Percentiles rank a stretch among this genome's conserved stretches.
Conservation (phyloP, 2,113 vertebrate species). For the Xenopus laevis region DNA sequence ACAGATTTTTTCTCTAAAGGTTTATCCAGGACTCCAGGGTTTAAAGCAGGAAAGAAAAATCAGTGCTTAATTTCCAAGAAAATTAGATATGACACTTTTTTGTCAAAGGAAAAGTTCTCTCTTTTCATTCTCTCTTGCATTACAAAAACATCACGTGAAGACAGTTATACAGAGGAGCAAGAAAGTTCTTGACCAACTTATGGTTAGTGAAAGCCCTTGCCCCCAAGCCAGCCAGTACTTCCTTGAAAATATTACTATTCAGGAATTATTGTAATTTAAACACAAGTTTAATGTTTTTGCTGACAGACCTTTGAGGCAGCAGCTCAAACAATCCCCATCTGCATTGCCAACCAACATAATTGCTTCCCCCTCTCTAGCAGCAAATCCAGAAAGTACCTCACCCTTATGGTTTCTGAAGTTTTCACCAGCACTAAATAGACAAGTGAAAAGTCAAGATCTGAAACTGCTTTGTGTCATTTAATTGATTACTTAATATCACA, state of each 20-base stretch:
- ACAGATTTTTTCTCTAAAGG: conserved; percentile 72
- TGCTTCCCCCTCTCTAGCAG: conserved; percentile 62
- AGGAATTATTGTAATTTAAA: no score
- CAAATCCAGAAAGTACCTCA: conserved; percentile 65
- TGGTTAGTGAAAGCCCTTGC: no score
- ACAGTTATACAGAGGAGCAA: no score
- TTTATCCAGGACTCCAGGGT: conserved; percentile 71
- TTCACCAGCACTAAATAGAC: conserved; percentile 61
- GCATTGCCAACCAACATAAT: conserved; percentile 65
- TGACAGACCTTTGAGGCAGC: no score
- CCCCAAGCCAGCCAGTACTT: no score
- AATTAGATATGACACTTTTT: no score
- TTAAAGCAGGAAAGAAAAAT: background rate
- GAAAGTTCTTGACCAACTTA: no score
- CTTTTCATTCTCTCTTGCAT: no score
- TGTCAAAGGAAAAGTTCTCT: no score
- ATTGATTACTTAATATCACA: background rate
- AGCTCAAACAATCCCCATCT: conserved; percentile 32
- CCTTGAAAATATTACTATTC: no score
- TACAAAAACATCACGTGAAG: no score
- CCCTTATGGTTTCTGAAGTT: conserved; percentile 58
- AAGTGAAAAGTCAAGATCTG: conserved; percentile 37
- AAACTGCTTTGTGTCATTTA: background rate
- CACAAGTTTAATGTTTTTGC: no score
- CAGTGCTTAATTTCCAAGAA: background rate